A percentile compares a stretch with the other conserved stretches of the same genome.
Conservation (phyloP, 2,888 invertebrate species). For the Apoda limacodes region DNA sequence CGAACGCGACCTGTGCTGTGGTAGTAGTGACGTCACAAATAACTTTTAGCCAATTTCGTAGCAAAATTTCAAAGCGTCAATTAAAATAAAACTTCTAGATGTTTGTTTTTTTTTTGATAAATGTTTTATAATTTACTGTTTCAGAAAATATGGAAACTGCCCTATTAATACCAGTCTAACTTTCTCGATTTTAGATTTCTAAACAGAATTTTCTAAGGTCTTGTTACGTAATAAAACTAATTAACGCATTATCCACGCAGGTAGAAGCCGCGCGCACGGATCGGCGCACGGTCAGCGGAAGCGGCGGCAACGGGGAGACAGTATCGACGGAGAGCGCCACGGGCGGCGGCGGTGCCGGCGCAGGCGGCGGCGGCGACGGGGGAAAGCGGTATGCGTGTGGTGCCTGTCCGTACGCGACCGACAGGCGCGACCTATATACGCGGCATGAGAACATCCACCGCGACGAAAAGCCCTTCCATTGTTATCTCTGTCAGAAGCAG, state of each 20-base stretch:
- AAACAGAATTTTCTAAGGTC: too few relatives aligned
- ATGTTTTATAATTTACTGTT: too few relatives aligned
- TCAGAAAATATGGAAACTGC: too few relatives aligned
- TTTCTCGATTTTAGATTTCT: too few relatives aligned
- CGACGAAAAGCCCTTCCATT: conserved; percentile 94
- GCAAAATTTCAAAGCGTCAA: too few relatives aligned
- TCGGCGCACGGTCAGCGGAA: conserved; percentile 29
- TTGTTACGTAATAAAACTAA: background rate
- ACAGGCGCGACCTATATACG: conserved; percentile 89
- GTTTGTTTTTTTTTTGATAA: too few relatives aligned
- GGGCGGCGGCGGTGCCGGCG: conserved; percentile 14
- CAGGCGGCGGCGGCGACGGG: conserved; percentile 21
- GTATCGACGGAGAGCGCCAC: conserved; percentile 17
- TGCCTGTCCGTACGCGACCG: conserved; percentile 92
- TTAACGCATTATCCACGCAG: too few relatives aligned
- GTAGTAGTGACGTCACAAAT: too few relatives aligned
- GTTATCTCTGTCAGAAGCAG: conserved; percentile 92
- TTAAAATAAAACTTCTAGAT: too few relatives aligned
- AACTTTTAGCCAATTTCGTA: too few relatives aligned
- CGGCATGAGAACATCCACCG: conserved; percentile 94
- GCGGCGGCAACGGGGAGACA: conserved; percentile 15
- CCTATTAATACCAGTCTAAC: too few relatives aligned
- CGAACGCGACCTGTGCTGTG: too few relatives aligned
- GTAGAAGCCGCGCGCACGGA: conserved; percentile 42
- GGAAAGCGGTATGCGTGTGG: conserved; percentile 86